These are phyloP conservation scores for Pygocentrus nattereri DNA, from an alignment of 2,797 vertebrate species.

Conservation along the genomic window DNA sequence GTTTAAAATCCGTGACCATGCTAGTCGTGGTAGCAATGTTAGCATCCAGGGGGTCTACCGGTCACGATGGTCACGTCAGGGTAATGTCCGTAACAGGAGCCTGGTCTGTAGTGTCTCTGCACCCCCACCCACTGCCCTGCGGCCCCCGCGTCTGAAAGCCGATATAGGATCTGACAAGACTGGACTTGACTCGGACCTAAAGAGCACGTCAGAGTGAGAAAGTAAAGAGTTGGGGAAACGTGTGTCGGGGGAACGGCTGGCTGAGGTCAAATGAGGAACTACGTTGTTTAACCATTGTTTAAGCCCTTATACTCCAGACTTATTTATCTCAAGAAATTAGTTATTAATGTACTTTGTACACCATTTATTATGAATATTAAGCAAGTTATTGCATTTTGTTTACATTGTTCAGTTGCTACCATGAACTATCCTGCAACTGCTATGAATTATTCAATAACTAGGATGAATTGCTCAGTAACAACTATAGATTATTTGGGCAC, in stretches of 20 bases:
- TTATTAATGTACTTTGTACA: neutral
- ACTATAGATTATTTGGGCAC: too few species aligned
- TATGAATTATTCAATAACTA: too few species aligned
- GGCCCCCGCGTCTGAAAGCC: conserved; percentile 60
- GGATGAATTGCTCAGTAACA: too few species aligned
- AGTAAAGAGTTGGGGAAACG: neutral
- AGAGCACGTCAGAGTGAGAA: conserved; percentile 3
- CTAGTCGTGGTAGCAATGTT: neutral
- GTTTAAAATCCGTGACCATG: too few species aligned
- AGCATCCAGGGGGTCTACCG: neutral
- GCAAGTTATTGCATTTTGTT: too few species aligned
- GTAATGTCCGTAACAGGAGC: neutral
- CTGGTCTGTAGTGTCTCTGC: neutral
- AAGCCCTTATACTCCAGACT: conserved; percentile 27
- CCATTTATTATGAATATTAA: too few species aligned
- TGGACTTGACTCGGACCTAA: conserved; percentile 70
- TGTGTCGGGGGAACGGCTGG: neutral
- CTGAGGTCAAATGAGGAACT: neutral
- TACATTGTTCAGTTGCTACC: too few species aligned
- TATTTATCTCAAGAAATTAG: neutral
- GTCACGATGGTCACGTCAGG: neutral
- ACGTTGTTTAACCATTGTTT: neutral
- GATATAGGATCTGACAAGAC: conserved; percentile 76
- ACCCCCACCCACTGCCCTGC: neutral
- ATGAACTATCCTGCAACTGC: too few species aligned